A percentile compares a stretch with the other conserved stretches of the same genome.
phyloP scores from a whole-genome alignment of 2,797 vertebrate species.

The Ficedula albicollis region DNA sequence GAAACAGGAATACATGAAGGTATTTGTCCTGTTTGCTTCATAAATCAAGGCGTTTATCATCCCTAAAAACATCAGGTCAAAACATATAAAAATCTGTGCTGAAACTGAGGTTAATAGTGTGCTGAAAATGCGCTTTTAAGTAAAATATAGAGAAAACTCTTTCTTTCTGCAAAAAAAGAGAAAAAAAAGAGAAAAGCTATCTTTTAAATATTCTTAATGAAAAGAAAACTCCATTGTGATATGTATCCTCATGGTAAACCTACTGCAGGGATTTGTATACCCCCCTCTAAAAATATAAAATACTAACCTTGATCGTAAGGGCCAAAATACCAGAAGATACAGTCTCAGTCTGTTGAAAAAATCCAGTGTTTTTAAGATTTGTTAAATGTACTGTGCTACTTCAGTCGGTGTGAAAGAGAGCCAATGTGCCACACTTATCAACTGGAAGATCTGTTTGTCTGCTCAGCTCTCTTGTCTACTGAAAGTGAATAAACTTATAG shows the following conservation, averaged over 20 bases:
- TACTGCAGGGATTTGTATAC: background rate
- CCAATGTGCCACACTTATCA: background rate
- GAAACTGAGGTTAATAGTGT: background rate
- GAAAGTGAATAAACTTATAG: background rate
- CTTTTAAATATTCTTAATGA: background rate
- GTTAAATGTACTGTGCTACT: background rate
- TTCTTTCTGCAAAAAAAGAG: background rate
- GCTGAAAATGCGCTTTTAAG: background rate
- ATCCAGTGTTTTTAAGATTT: background rate
- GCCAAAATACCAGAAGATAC: background rate
- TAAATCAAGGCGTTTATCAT: background rate
- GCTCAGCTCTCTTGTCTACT: background rate
- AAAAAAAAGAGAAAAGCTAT: background rate
- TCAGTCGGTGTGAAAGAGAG: background rate
- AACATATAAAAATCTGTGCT: background rate
- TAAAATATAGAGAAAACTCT: background rate
- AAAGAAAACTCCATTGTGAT: background rate
- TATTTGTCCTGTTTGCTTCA: background rate
- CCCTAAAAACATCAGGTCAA: background rate
- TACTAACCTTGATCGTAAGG: background rate
- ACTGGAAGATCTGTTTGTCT: background rate
- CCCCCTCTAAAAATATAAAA: background rate
- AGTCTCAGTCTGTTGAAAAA: background rate
- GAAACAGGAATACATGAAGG: background rate
- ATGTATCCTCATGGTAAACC: background rate